Percentiles rank a stretch among this genome's conserved stretches.
phyloP scores from a whole-genome alignment of 2,888 invertebrate species.

The Athalia rosae region DNA sequence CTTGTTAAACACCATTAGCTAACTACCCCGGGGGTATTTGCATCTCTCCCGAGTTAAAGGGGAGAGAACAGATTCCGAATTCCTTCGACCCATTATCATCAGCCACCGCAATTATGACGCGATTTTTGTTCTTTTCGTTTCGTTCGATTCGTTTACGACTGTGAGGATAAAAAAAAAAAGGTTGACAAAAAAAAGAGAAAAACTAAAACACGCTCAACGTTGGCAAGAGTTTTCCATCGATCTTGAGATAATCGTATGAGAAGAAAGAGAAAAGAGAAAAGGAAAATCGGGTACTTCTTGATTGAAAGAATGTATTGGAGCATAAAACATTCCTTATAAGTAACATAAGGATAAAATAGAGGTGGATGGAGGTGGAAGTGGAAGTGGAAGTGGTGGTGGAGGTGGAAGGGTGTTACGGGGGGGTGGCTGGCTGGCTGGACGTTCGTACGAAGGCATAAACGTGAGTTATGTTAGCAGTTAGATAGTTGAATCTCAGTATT shows the following conservation, averaged over 20 bases:
- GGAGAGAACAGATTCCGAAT: constrained; percentile 66
- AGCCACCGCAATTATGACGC: background rate
- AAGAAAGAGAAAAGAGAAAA: background rate
- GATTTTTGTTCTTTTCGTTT: too few species aligned
- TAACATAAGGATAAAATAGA: background rate
- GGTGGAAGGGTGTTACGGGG: background rate
- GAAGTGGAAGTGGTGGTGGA: background rate
- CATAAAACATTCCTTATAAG: background rate
- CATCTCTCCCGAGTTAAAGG: constrained; percentile 65
- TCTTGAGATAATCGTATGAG: background rate
- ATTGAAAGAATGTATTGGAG: background rate
- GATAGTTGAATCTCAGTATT: constrained; percentile 73
- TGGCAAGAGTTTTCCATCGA: too few species aligned
- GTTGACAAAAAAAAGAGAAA: too few species aligned
- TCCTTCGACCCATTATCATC: background rate
- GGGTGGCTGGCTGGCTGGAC: constrained; percentile 24
- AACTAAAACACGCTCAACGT: too few species aligned
- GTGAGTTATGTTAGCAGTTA: constrained; percentile 72
- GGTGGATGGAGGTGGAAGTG: background rate
- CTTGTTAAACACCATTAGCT: constrained; percentile 68
- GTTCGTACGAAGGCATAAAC: constrained; percentile 69
- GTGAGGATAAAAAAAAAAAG: too few species aligned
- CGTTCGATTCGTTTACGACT: too few species aligned
- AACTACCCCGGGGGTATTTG: constrained; percentile 73
- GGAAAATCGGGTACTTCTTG: background rate